A percentile compares a stretch with the other conserved stretches of the same genome.
These are phyloP conservation scores for Epinephelus lanceolatus DNA, from an alignment of 2,113 vertebrate genomes.

Conservation along the genomic window DNA sequence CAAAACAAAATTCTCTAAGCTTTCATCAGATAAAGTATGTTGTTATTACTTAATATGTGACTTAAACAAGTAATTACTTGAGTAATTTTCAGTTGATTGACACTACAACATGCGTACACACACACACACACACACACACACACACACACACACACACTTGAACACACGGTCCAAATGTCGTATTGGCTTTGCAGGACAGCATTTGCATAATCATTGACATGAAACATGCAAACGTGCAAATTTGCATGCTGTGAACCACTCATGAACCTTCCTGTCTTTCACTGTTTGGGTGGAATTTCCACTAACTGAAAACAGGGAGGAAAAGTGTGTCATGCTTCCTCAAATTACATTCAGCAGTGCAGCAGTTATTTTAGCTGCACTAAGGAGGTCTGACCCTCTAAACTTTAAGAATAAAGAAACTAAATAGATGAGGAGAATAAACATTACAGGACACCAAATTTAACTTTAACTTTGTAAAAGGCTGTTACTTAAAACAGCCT, in stretches of 20 bases:
- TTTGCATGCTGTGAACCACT: neutral
- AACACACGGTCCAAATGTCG: neutral
- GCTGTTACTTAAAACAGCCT: neutral
- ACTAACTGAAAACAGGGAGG: neutral
- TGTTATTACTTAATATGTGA: neutral
- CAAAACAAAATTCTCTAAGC: neutral
- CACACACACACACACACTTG: too few species aligned
- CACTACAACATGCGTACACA: constrained; percentile 74
- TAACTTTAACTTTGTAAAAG: neutral
- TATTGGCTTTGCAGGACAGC: neutral
- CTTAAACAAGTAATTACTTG: neutral
- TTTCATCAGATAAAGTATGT: neutral
- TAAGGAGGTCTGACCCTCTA: neutral
- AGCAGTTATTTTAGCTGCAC: neutral
- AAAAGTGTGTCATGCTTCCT: neutral
- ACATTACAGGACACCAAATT: neutral
- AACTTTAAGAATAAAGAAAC: neutral
- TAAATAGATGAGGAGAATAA: neutral
- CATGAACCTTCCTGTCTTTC: neutral
- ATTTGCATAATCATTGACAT: neutral
- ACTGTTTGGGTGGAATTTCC: neutral
- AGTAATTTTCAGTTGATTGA: neutral
- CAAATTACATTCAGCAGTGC: neutral
- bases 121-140: neutral
- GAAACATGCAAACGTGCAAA: constrained; percentile 25